Percentiles rank a stretch among this genome's conserved stretches.
phyloP scores from a whole-genome alignment of 64 coral and sea anemone species.

The Platygyra sinensis region DNA sequence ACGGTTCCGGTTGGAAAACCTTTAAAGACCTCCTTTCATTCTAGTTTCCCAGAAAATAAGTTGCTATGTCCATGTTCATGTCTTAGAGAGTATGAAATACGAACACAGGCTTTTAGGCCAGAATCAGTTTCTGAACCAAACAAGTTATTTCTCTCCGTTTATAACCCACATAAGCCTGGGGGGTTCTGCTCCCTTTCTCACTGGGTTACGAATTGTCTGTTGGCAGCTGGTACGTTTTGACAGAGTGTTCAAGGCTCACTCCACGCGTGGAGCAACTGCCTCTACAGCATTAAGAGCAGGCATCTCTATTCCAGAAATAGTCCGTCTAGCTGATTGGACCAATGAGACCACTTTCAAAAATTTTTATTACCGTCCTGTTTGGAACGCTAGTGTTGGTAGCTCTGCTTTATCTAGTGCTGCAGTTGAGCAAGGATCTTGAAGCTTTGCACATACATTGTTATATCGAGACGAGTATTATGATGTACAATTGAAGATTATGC shows the following conservation, averaged over 20 bases:
- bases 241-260: conserved; percentile 43
- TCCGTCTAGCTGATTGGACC: conserved; percentile 30
- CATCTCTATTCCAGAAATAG: conserved; percentile 6
- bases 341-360: conserved; percentile 29
- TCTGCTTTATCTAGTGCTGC: conserved; percentile 1
- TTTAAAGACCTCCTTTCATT: conserved; percentile 52
- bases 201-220: conserved; percentile 26
- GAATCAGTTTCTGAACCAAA: neutral
- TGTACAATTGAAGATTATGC: conserved; percentile 59
- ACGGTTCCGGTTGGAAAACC: conserved; percentile 7
- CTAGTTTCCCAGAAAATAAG: conserved; percentile 43
- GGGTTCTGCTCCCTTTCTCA: conserved; percentile 13
- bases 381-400: neutral
- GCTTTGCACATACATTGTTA: conserved; percentile 60
- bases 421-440: neutral
- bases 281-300: conserved; percentile 28
- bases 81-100: conserved; percentile 37
- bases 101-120: neutral
- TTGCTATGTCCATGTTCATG: conserved; percentile 3
- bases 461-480: conserved; percentile 54
- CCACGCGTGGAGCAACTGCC: conserved; percentile 14
- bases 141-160: conserved; percentile 42
- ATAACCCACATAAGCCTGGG: conserved; percentile 48
- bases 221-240: conserved; percentile 14
- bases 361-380: conserved; percentile 31